Conservation (phyloP, 2,113 vertebrate species). For the Pongo abelii region DNA sequence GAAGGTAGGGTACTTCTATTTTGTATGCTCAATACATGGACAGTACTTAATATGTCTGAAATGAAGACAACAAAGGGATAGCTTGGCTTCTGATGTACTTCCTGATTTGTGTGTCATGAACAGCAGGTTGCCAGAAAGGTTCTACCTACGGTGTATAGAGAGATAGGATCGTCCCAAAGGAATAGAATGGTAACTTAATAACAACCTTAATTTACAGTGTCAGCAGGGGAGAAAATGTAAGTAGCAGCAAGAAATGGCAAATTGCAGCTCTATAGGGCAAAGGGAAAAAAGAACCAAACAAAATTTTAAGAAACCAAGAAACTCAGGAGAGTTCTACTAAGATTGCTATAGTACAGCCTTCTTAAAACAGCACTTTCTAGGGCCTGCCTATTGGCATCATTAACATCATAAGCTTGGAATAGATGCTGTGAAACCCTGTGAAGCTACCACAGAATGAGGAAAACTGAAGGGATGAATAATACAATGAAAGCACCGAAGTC, state of each 20-base stretch:
- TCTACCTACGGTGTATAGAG: neutral
- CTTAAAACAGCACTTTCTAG: conserved; percentile 56
- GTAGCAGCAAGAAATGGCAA: conserved; percentile 60
- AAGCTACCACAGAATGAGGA: conserved; percentile 65
- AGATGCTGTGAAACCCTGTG: conserved; percentile 60
- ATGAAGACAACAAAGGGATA: neutral
- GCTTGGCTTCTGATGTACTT: neutral
- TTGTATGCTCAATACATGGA: neutral
- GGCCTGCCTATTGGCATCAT: conserved; percentile 40
- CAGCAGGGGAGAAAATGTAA: conserved; percentile 63
- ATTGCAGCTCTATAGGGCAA: conserved; percentile 39
- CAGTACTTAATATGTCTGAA: conserved; percentile 11
- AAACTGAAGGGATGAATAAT: conserved; percentile 67
- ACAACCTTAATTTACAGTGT: conserved; percentile 60
- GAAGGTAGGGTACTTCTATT: neutral
- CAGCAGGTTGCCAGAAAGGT: neutral
- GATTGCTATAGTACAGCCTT: conserved; percentile 51
- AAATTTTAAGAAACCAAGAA: conserved; percentile 23
- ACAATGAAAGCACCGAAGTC: conserved; percentile 62
- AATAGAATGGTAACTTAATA: conserved; percentile 58
- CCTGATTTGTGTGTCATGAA: neutral
- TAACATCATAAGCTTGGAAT: conserved; percentile 47
- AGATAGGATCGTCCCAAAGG: conserved; percentile 10
- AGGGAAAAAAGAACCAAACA: neutral
- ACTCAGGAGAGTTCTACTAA: conserved; percentile 35